Percentiles rank a stretch among this genome's conserved stretches.
These are phyloP conservation scores for Apoda limacodes DNA, from an alignment of 2,888 invertebrate species.

Conservation along the genomic window DNA sequence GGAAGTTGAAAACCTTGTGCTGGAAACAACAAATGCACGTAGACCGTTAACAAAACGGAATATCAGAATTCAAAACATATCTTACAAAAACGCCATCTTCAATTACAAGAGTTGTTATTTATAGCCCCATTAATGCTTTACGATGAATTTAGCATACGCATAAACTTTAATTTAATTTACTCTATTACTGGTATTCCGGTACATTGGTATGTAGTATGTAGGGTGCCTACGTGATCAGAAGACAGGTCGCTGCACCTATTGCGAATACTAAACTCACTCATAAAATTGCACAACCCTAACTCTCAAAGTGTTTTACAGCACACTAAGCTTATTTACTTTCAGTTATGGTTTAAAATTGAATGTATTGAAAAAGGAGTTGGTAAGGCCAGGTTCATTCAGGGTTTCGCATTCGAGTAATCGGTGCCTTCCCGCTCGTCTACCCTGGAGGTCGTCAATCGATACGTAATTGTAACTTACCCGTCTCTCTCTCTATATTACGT, in stretches of 20 bases:
- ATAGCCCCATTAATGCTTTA: too few relatives aligned
- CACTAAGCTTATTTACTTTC: too few relatives aligned
- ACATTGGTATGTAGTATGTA: too few relatives aligned
- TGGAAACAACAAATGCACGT: too few relatives aligned
- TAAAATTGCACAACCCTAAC: conserved; percentile 12
- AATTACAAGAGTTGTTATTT: too few relatives aligned
- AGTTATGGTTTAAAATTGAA: too few relatives aligned
- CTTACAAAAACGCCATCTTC: too few relatives aligned
- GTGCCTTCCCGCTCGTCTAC: conserved; percentile 42
- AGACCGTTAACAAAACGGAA: too few relatives aligned
- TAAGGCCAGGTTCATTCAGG: conserved; percentile 11
- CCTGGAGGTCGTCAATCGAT: conserved; percentile 35
- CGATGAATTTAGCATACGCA: neutral
- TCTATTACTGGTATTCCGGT: neutral
- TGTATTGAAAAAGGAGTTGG: conserved; percentile 8
- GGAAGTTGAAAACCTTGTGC: too few relatives aligned
- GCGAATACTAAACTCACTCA: conserved; percentile 38
- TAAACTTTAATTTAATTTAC: neutral
- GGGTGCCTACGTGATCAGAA: conserved; percentile 27
- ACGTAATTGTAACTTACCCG: conserved; percentile 12
- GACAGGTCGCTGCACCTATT: conserved; percentile 44
- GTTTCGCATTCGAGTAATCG: conserved; percentile 39
- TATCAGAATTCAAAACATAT: too few relatives aligned
- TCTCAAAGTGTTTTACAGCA: conserved; percentile 1
- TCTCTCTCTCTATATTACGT: too few relatives aligned